Evolutionary conservation across 1,140 invertebrate genomes (phyloP).

Genomic region (Pseudomyrmex dendroicus): DNA sequence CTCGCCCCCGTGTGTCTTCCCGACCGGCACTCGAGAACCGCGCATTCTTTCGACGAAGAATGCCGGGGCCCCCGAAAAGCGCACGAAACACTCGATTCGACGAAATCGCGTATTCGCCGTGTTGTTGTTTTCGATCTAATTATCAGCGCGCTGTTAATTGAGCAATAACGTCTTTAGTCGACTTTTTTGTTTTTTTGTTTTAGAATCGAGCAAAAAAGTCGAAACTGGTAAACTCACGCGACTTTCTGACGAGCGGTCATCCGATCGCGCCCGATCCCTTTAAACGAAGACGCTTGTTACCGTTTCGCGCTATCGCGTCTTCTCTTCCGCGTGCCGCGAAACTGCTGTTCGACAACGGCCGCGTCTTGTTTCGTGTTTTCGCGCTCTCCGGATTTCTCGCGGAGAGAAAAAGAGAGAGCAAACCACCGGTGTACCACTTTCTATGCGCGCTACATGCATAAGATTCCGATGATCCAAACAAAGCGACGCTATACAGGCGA

Average conservation of each 20-base stretch:
- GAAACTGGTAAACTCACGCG: slow-evolving; percentile 16
- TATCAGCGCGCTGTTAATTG: slow-evolving; percentile 4
- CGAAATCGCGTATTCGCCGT: slow-evolving; percentile 15
- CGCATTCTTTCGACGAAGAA: slow-evolving; percentile 64
- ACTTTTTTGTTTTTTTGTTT: background rate
- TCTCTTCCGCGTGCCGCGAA: slow-evolving; percentile 62
- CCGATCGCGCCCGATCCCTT: slow-evolving; percentile 43
- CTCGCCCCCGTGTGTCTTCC: slow-evolving; percentile 4
- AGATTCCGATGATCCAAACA: background rate
- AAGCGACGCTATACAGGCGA: background rate
- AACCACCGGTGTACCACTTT: slow-evolving; percentile 12
- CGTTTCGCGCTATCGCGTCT: slow-evolving; percentile 59
- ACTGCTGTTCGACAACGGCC: slow-evolving; percentile 43
- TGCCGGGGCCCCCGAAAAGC: slow-evolving; percentile 62
- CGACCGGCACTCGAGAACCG: slow-evolving; percentile 51
- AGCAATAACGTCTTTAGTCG: background rate
- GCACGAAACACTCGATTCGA: slow-evolving; percentile 36
- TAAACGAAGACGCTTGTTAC: slow-evolving; percentile 67
- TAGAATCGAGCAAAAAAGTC: background rate
- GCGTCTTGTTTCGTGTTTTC: slow-evolving; percentile 35
- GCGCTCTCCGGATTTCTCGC: slow-evolving; percentile 9
- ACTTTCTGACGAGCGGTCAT: slow-evolving; percentile 42
- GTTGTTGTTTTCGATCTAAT: background rate
- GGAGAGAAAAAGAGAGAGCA: slow-evolving; percentile 16
- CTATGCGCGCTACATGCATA: background rate